phyloP scores from a whole-genome alignment of 2,113 vertebrate genomes.

The Limanda limanda region DNA sequence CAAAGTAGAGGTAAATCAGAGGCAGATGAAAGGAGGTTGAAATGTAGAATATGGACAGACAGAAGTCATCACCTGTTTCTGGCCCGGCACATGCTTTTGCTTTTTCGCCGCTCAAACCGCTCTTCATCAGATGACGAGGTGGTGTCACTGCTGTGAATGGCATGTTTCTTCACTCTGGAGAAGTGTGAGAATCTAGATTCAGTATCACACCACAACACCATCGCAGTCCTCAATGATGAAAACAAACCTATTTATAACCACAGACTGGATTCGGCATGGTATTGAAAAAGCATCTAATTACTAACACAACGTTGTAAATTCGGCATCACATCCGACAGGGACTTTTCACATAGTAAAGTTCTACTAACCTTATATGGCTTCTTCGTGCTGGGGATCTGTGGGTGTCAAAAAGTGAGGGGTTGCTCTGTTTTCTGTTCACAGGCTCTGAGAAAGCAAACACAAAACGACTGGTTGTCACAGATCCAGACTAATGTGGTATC shows the following conservation, averaged over 20 bases:
- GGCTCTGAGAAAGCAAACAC: slow-evolving; percentile 84
- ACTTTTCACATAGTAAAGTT: neutral
- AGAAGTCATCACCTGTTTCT: slow-evolving; percentile 88
- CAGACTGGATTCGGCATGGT: neutral
- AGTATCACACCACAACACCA: neutral
- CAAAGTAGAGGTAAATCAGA: slow-evolving; percentile 3
- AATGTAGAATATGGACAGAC: neutral
- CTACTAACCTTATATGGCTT: slow-evolving; percentile 95
- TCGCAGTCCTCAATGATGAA: neutral
- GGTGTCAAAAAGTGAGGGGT: slow-evolving; percentile 95
- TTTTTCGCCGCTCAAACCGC: slow-evolving; percentile 97
- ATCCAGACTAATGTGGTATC: neutral
- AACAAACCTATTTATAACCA: too few species aligned
- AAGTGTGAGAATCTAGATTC: neutral
- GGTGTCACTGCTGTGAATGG: slow-evolving; percentile 98
- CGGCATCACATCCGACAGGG: neutral
- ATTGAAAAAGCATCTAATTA: neutral
- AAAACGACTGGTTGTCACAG: slow-evolving; percentile 33
- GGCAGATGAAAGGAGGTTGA: neutral
- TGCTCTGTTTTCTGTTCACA: slow-evolving; percentile 96
- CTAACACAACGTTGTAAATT: neutral
- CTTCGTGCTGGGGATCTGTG: slow-evolving; percentile 98
- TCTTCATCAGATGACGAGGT: slow-evolving; percentile 98
- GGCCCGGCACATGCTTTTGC: slow-evolving; percentile 97
- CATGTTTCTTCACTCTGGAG: slow-evolving; percentile 96